Evolutionary conservation across 2,113 vertebrate genomes (phyloP).

Genomic region (Leiothrix lutea): DNA sequence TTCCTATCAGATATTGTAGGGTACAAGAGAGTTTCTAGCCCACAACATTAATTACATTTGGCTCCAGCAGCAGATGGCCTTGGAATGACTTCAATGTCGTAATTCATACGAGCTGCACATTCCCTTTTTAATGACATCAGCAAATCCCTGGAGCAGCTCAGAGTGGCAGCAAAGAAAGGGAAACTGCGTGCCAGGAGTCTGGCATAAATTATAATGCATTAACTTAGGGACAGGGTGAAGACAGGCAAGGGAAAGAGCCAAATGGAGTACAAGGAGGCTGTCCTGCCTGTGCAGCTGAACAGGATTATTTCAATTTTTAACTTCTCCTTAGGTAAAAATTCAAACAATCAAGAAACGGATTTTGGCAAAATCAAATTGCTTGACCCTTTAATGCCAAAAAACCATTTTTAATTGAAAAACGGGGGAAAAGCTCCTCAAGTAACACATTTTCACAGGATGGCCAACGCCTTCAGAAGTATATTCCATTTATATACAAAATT

Average conservation of each 20-base stretch:
- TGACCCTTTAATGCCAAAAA: neutral
- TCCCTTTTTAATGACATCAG: constrained; percentile 57
- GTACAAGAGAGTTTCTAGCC: neutral
- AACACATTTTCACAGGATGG: neutral
- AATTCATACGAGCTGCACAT: constrained; percentile 40
- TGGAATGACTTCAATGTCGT: constrained; percentile 47
- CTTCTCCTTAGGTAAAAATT: neutral
- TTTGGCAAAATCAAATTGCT: neutral
- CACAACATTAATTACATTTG: neutral
- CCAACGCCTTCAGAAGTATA: neutral
- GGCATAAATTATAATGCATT: constrained; percentile 36
- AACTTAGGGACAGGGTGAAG: neutral
- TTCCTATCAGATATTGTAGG: neutral
- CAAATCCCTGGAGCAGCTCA: constrained; percentile 36
- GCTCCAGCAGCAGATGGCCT: constrained; percentile 35
- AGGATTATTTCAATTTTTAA: neutral
- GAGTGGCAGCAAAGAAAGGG: constrained; percentile 22
- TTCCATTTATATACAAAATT: neutral
- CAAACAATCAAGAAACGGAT: neutral
- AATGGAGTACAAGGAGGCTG: neutral
- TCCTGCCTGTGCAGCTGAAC: neutral
- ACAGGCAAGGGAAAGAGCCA: neutral
- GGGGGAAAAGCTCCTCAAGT: neutral
- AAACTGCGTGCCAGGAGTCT: neutral
- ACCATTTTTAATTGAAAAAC: neutral